Evolutionary conservation across 2,888 invertebrate genomes (phyloP).

Genomic region (Parnassius mnemosyne): DNA sequence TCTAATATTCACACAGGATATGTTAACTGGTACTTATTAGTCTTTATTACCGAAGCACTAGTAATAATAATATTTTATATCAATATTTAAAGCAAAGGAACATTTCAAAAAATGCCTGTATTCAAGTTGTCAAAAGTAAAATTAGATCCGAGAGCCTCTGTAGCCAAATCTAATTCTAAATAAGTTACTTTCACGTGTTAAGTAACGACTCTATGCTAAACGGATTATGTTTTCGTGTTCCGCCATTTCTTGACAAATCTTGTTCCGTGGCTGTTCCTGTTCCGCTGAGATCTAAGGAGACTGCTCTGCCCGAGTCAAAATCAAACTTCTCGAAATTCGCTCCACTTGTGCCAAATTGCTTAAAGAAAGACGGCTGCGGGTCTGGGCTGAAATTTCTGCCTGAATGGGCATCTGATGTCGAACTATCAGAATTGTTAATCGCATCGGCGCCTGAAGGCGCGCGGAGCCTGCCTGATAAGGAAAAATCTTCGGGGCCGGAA

Average conservation of each 20-base stretch:
- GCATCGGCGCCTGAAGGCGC: constrained; percentile 81
- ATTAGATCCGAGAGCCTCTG: constrained; percentile 58
- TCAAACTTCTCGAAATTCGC: constrained; percentile 73
- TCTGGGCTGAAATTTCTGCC: constrained; percentile 73
- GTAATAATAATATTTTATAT: constrained; percentile 52
- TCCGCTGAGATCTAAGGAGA: constrained; percentile 74
- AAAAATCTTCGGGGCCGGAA: constrained; percentile 83
- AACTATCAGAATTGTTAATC: constrained; percentile 81
- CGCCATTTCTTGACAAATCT: constrained; percentile 77
- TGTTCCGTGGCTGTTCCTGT: constrained; percentile 66
- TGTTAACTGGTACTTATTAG: constrained; percentile 69
- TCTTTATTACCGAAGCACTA: constrained; percentile 67
- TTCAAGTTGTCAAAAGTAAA: constrained; percentile 30
- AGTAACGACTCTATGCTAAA: constrained; percentile 95
- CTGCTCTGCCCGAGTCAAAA: constrained; percentile 72
- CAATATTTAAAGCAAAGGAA: constrained; percentile 60
- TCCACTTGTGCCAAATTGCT: constrained; percentile 62
- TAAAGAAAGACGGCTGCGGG: constrained; percentile 71
- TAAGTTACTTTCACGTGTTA: constrained; percentile 82
- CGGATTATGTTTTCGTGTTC: constrained; percentile 86
- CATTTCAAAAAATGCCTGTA: constrained; percentile 53
- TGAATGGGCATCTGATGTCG: constrained; percentile 71
- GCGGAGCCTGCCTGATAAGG: constrained; percentile 78
- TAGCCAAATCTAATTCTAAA: constrained; percentile 41
- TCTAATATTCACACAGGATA: constrained; percentile 77